Base-by-base conservation (phyloP, 2,113 vertebrate species). In the Tilapia sparmanii region DNA sequence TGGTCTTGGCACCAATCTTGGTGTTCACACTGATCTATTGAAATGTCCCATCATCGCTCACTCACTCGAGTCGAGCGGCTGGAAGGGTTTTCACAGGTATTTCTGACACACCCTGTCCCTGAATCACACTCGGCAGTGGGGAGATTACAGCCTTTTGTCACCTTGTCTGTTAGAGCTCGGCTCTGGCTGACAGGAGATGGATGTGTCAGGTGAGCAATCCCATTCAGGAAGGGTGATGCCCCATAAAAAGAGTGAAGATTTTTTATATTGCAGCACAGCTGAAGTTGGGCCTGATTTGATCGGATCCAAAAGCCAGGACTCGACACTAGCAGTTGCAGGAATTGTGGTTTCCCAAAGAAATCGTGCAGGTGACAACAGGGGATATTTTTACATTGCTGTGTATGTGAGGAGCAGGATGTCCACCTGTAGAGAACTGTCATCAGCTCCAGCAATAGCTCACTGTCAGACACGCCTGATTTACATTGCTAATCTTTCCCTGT, bases 141-240 rank as follows among this genome's bases (percentile, higher is more conserved):
- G 89, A 95, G 95, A 96, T 96, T 95, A 95, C 92, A 95, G 94
- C 89, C 94, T 96, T 94, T 95, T 96, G 95, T 95, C 95, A 93
- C 94, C 94, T 93, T 82, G 91, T 90, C 90, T 94, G 91, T 93
- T 90, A 89, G 86, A 94, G 95, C 84, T 63, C 22, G 66, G 90
- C 84, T 90, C 22, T 2, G 84, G 88, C 82, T 92, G 91, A 95
- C 92, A 92, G 80, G 90, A 93, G 90, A 92, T 61, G 91, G 89
- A 95, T 80, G 86, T 85, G 93, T 93, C 90, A 91, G 91, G 83
- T 92, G 89, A 94, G 92, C 35, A 10, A 80, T 10, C 35, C 86
- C 57, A 84, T 91, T 93, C 81, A 93, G 52, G 76, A 35, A n/a
- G 19, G 42, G 71, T 78, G 71, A 47, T 19, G 42, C 42, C 10